Evolutionary conservation across 2,888 invertebrate genomes (phyloP).

Genomic region (Spatulosminthurus flaviceps): DNA sequence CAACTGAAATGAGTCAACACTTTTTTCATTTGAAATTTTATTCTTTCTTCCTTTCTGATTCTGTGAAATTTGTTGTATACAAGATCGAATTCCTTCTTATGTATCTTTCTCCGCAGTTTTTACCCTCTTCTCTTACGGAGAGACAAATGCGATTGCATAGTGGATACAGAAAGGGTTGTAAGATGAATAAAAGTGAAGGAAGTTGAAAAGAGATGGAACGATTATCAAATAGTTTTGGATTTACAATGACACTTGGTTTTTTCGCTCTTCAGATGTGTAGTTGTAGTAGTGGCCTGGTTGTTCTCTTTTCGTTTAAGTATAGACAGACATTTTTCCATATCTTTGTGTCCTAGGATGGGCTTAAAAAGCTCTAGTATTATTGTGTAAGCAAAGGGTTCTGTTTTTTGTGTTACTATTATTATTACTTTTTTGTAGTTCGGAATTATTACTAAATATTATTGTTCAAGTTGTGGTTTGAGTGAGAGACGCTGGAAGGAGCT

Average conservation of each 20-base stretch:
- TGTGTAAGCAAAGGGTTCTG: background rate
- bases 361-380: background rate
- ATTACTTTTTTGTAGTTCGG: background rate
- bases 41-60: background rate
- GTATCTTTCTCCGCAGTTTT: slow-evolving; percentile 5
- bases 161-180: too few relatives aligned
- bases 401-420: background rate
- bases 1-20: slow-evolving; percentile 14
- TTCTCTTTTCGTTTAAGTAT: background rate
- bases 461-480: background rate
- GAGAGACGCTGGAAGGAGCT: background rate
- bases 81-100: background rate
- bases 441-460: slow-evolving; percentile 18
- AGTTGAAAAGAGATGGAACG: slow-evolving; percentile 1
- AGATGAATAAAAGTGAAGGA: background rate
- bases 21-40: background rate
- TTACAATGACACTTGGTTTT: slow-evolving; percentile 18
- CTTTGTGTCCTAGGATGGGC: background rate
- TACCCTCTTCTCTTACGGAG: background rate
- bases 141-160: background rate
- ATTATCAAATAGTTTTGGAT: slow-evolving; percentile 6
- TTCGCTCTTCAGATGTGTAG: background rate
- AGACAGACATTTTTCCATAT: background rate
- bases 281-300: background rate
- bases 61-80: background rate